phyloP scores from a whole-genome alignment of 1,140 invertebrate species.

The Bombus turneri region DNA sequence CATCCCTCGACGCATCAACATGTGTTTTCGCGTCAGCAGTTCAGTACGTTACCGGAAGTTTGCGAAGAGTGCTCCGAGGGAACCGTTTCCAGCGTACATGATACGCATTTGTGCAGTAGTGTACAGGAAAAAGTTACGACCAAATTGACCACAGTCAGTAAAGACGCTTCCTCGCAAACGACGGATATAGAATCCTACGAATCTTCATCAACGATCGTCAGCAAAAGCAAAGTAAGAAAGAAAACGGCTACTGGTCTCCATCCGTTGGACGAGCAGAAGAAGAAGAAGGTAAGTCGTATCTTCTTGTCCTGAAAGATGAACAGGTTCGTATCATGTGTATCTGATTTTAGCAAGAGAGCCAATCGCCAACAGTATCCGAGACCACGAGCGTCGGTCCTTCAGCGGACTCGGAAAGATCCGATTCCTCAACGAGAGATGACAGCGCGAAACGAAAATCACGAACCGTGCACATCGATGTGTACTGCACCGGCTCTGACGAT shows the following conservation, averaged over 20 bases:
- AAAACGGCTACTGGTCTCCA: constrained; percentile 51
- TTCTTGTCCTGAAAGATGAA: background rate
- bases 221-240: constrained; percentile 63
- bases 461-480: constrained; percentile 90
- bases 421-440: constrained; percentile 69
- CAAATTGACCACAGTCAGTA: constrained; percentile 66
- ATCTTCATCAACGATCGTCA: constrained; percentile 62
- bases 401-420: constrained; percentile 59
- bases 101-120: constrained; percentile 79
- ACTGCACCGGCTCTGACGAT: constrained; percentile 88
- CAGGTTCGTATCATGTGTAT: constrained; percentile 16
- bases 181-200: constrained; percentile 78
- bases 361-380: constrained; percentile 52
- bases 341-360: constrained; percentile 55
- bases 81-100: constrained; percentile 69
- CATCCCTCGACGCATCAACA: constrained; percentile 73
- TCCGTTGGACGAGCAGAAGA: constrained; percentile 62
- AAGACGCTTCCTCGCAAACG: constrained; percentile 84
- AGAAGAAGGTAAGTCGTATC: constrained; percentile 58
- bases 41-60: constrained; percentile 79
- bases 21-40: constrained; percentile 66
- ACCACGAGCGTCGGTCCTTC: constrained; percentile 50
- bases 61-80: constrained; percentile 76
- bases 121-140: constrained; percentile 71
- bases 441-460: constrained; percentile 84